These are phyloP conservation scores for Tethea ocularis DNA, from an alignment of 2,888 invertebrate genomes.

Conservation along the genomic window DNA sequence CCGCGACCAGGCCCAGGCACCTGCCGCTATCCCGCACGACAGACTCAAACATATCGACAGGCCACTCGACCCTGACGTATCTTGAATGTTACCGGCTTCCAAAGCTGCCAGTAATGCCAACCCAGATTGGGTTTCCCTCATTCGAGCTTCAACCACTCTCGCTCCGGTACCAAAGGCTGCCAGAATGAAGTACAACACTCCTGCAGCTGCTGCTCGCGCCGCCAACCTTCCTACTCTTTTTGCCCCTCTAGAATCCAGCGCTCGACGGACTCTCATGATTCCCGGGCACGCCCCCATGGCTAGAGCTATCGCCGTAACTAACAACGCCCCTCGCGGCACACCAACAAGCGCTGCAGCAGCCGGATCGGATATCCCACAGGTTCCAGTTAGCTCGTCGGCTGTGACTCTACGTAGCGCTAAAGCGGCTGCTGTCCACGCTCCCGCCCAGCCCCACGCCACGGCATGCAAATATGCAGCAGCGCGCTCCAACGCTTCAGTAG, in stretches of 20 bases:
- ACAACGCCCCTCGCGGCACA: conserved; percentile 84
- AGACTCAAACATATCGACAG: conserved; percentile 85
- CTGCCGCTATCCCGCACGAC: conserved; percentile 85
- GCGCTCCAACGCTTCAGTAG: conserved; percentile 94
- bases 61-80: conserved; percentile 58
- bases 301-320: conserved; percentile 88
- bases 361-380: conserved; percentile 88
- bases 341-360: conserved; percentile 85
- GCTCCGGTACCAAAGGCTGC: conserved; percentile 89
- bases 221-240: conserved; percentile 88
- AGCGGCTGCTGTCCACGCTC: conserved; percentile 92
- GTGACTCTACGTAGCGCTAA: conserved; percentile 90
- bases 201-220: conserved; percentile 91
- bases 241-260: conserved; percentile 83
- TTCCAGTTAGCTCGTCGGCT: conserved; percentile 91
- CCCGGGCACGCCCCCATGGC: conserved; percentile 90
- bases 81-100: conserved; percentile 59
- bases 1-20: conserved; percentile 86
- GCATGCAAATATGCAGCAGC: conserved; percentile 94
- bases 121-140: conserved; percentile 72
- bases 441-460: conserved; percentile 94
- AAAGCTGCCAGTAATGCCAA: conserved; percentile 77
- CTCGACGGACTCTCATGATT: conserved; percentile 88
- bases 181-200: conserved; percentile 89
- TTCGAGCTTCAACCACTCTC: conserved; percentile 85